Evolutionary conservation across 2,797 vertebrate genomes (phyloP).

Genomic region (Fundulus diaphanus): DNA sequence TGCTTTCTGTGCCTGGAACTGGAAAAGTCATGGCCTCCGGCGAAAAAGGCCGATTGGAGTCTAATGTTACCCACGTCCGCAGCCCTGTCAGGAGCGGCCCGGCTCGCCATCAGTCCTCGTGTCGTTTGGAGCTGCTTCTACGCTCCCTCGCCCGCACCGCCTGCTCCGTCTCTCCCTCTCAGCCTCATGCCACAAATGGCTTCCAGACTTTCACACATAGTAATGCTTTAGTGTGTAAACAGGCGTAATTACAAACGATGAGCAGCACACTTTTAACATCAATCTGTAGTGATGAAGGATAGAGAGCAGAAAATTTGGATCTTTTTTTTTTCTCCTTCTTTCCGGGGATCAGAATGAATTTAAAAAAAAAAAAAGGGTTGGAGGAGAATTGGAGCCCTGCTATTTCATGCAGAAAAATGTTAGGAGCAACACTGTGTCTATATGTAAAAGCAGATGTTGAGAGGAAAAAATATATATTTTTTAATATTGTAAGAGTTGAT

Average conservation of each 20-base stretch:
- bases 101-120: conserved; percentile 59
- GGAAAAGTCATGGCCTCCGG: conserved; percentile 52
- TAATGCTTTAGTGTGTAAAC: conserved; percentile 80
- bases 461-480: conserved; percentile 23
- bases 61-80: conserved; percentile 61
- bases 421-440: conserved; percentile 43
- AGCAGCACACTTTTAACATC: conserved; percentile 75
- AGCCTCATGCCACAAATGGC: conserved; percentile 79
- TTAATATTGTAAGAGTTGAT: conserved; percentile 32
- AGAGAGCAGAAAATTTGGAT: conserved; percentile 47
- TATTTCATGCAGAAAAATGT: conserved; percentile 48
- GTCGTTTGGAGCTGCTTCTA: conserved; percentile 73
- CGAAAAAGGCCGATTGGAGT: conserved; percentile 53
- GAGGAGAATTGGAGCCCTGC: conserved; percentile 40
- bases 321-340: conserved; percentile 32
- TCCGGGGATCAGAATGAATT: conserved; percentile 45
- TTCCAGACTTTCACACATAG: conserved; percentile 83
- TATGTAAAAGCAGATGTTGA: conserved; percentile 35
- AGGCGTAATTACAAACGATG: conserved; percentile 80
- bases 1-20: conserved; percentile 44
- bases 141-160: conserved; percentile 50
- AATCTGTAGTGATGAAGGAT: conserved; percentile 70
- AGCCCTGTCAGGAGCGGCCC: conserved; percentile 55
- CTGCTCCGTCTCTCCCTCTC: conserved; percentile 61
- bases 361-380: conserved; percentile 55